Conservation (phyloP, 1,140 invertebrate species). For the Hesperophylax magnus region DNA sequence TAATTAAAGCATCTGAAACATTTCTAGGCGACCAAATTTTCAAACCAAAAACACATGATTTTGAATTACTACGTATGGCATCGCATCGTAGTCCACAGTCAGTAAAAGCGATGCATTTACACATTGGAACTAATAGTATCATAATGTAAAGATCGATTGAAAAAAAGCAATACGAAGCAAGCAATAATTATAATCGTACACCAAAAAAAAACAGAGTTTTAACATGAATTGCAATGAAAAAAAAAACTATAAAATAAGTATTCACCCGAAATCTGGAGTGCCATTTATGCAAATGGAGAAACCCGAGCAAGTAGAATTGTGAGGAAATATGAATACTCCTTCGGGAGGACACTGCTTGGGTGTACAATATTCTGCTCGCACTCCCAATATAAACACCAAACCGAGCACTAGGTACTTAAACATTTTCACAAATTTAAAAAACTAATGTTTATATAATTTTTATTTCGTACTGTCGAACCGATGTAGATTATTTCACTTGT, state of each 20-base stretch:
- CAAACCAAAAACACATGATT: too few species aligned
- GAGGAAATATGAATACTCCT: background rate
- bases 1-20: too few species aligned
- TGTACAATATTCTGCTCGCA: background rate
- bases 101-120: too few species aligned
- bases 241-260: too few species aligned
- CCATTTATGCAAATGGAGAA: background rate
- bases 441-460: background rate
- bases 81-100: too few species aligned
- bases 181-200: too few species aligned
- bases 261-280: background rate
- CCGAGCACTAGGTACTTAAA: background rate
- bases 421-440: conserved; percentile 1
- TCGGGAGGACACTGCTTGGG: background rate
- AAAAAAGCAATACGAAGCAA: too few species aligned
- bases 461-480: background rate
- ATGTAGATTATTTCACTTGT: background rate
- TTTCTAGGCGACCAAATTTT: too few species aligned
- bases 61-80: too few species aligned
- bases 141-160: background rate
- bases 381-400: background rate
- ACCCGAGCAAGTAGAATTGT: background rate
- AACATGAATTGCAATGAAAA: too few species aligned
- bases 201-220: too few species aligned
- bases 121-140: too few species aligned